Base-by-base conservation (phyloP, 2,797 vertebrate genomes). In the Acipenser oxyrinchus region DNA sequence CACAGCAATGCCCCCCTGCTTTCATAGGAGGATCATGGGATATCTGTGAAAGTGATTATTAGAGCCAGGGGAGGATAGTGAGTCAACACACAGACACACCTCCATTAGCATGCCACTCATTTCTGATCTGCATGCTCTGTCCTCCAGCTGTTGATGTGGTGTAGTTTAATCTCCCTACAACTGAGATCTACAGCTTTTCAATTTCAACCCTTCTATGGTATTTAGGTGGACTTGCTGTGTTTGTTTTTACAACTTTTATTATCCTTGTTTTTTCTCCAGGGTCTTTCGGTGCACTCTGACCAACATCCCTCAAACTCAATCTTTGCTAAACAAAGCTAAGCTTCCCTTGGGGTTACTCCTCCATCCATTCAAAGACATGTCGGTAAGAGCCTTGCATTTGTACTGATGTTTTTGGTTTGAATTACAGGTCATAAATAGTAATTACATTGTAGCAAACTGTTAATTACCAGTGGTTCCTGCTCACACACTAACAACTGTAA, bases 331-430 rank as follows among this genome's bases (percentile, higher is more conserved):
- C 80, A 98, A 97, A 91, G 95, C 96, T 79, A 99, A 96, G 86
- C 91, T 99, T 84, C 96, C 96, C 15, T 73, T 99, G 78, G 96
- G 96, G 69, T 87, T 99, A 72, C 89, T 98, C 75, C 92, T 99
- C 71, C 96, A 99, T 83, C 96, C 96, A 67, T 99, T 99, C 82
- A 98, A 97, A 90, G 96, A 99, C 78, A 86, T 98, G 72, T 93
- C 93, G 88, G 96, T 99, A 95, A 86, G 82, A 72, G 65, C 74
- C 37, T 37, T 37, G 4, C 37, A 37, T 37, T 37, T 37, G 4
- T 37, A 4, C 37, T 37, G 37, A 37, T 37, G 37, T 37, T 37
- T 37, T 37, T 37, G 37, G 37, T 37, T 37, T 37, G 37, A 37
- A 5, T 37, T 37, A 37, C 5, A 37, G 37, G 37, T 37, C 37